Conservation (phyloP, 2,113 vertebrate genomes). For the Psilopsiagon aurifrons region DNA sequence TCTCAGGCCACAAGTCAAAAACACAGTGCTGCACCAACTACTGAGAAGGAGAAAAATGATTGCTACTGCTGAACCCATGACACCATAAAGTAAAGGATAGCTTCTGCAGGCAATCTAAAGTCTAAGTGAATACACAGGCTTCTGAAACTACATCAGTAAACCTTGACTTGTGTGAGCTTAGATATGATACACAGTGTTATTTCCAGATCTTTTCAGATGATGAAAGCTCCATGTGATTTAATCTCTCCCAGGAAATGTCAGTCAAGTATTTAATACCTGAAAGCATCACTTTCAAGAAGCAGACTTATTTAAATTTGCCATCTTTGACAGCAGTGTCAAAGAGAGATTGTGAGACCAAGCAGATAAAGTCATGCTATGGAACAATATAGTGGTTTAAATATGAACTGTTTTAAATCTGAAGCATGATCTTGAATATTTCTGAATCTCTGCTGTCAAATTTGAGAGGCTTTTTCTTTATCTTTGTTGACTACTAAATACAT, state of each 20-base stretch:
- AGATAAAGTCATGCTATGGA: background rate
- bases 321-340: background rate
- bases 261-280: conserved; percentile 18
- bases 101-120: background rate
- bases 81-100: background rate
- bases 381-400: background rate
- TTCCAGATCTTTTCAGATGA: background rate
- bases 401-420: background rate
- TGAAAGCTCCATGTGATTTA: background rate
- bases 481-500: background rate
- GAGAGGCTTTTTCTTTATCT: background rate
- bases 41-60: too few species aligned
- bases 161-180: background rate
- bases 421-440: background rate
- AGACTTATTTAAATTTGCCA: background rate
- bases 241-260: background rate
- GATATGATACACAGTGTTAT: background rate
- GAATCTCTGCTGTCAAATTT: background rate
- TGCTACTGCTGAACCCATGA: too few species aligned
- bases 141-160: background rate
- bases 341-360: background rate
- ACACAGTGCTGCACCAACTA: too few species aligned
- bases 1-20: too few species aligned
- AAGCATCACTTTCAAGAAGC: background rate
- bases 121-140: background rate